phyloP scores from a whole-genome alignment of 2,888 invertebrate species.

The Stenolophus ochropezus region DNA sequence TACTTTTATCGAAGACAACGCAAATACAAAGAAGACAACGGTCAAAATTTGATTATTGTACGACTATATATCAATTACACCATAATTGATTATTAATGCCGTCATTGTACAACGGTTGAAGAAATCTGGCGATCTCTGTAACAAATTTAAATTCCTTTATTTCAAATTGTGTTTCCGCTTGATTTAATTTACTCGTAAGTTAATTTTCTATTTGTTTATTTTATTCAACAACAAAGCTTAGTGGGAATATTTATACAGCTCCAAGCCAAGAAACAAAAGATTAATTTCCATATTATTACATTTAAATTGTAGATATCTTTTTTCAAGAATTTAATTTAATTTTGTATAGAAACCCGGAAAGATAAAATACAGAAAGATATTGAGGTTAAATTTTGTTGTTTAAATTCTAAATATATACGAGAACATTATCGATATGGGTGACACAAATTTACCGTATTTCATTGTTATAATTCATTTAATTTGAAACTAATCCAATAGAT shows the following conservation, averaged over 20 bases:
- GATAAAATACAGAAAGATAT: no score
- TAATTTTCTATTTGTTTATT: background rate
- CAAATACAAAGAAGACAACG: no score
- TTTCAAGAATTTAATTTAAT: background rate
- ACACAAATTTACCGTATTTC: background rate
- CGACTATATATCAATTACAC: no score
- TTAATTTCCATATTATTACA: background rate
- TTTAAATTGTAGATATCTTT: background rate
- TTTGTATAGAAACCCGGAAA: no score
- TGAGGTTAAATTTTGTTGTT: no score
- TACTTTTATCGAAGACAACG: no score
- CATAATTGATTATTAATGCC: no score
- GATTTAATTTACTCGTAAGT: background rate
- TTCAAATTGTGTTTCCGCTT: no score
- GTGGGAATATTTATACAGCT: background rate
- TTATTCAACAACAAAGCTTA: background rate
- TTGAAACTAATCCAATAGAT: slow-evolving; percentile 16
- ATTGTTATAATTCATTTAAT: background rate
- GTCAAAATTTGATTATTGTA: no score
- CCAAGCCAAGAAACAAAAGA: background rate
- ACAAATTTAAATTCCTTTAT: no score
- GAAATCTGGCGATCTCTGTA: no score
- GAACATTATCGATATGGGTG: background rate
- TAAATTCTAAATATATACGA: background rate
- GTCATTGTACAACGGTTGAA: no score